These are phyloP conservation scores for Agonum fuliginosum DNA, from an alignment of 2,888 invertebrate genomes.

Conservation along the genomic window DNA sequence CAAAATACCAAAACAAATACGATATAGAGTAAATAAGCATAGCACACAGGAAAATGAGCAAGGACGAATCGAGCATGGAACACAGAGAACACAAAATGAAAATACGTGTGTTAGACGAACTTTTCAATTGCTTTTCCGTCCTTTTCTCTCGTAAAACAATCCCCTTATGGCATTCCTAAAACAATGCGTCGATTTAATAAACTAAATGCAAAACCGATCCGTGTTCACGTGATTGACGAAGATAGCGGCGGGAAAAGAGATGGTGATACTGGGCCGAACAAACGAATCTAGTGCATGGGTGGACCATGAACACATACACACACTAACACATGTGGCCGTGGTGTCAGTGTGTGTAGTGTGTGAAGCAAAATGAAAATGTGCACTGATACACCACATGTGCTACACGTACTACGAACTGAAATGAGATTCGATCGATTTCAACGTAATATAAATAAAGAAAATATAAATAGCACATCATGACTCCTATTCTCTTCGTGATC, in stretches of 20 bases:
- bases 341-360: neutral
- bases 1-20: conserved; percentile 38
- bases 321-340: neutral
- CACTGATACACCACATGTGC: conserved; percentile 37
- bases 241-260: conserved; percentile 27
- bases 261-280: neutral
- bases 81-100: conserved; percentile 19
- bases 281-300: conserved; percentile 36
- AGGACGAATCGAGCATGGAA: conserved; percentile 1
- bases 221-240: conserved; percentile 36
- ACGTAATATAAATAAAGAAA: conserved; percentile 41
- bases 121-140: conserved; percentile 48
- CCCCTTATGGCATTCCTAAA: conserved; percentile 52
- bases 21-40: no score
- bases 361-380: conserved; percentile 25
- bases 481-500: neutral
- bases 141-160: conserved; percentile 52
- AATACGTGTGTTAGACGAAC: conserved; percentile 41
- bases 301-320: conserved; percentile 6
- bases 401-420: conserved; percentile 14
- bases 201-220: conserved; percentile 52
- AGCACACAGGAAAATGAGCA: conserved; percentile 12
- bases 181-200: conserved; percentile 57
- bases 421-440: conserved; percentile 37
- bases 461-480: conserved; percentile 15